phyloP scores from a whole-genome alignment of 2,888 invertebrate genomes.

The Stictocephala bisonia region DNA sequence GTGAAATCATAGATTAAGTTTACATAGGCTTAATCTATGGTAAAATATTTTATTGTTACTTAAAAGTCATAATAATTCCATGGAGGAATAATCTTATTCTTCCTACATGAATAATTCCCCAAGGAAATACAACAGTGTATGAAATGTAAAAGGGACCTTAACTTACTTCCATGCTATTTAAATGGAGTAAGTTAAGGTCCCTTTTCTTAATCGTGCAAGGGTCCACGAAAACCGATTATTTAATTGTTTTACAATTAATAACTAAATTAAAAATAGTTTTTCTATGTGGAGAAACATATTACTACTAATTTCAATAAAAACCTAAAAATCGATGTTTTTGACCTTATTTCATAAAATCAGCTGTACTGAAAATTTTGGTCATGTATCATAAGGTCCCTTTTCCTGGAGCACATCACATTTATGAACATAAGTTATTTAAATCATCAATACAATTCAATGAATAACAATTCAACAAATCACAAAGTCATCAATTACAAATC shows the following conservation, averaged over 20 bases:
- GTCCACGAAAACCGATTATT: not conserved
- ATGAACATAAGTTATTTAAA: no score
- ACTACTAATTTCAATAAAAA: slow-evolving; percentile 20
- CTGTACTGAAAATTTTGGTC: slow-evolving; percentile 4
- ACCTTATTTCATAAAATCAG: slow-evolving; percentile 13
- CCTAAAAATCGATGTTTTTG: slow-evolving; percentile 9
- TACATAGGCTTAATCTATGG: not conserved
- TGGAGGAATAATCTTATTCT: not conserved
- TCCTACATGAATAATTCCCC: not conserved
- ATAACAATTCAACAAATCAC: no score
- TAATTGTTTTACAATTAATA: not conserved
- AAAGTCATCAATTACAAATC: no score
- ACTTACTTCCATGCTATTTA: slow-evolving; percentile 14
- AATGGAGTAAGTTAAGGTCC: slow-evolving; percentile 27
- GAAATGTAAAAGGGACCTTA: slow-evolving; percentile 11
- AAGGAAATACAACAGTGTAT: slow-evolving; percentile 29
- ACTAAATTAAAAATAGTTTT: not conserved
- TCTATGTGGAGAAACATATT: slow-evolving; percentile 13
- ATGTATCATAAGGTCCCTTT: slow-evolving; percentile 19
- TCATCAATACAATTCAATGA: no score
- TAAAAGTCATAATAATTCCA: slow-evolving; percentile 1
- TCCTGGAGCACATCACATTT: no score
- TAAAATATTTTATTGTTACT: slow-evolving; percentile 2
- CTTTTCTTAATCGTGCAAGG: slow-evolving; percentile 9
- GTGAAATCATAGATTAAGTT: not conserved